A percentile compares a stretch with the other conserved stretches of the same genome.
phyloP scores from a whole-genome alignment of 2,888 invertebrate species.

The Andrena flavipes region DNA sequence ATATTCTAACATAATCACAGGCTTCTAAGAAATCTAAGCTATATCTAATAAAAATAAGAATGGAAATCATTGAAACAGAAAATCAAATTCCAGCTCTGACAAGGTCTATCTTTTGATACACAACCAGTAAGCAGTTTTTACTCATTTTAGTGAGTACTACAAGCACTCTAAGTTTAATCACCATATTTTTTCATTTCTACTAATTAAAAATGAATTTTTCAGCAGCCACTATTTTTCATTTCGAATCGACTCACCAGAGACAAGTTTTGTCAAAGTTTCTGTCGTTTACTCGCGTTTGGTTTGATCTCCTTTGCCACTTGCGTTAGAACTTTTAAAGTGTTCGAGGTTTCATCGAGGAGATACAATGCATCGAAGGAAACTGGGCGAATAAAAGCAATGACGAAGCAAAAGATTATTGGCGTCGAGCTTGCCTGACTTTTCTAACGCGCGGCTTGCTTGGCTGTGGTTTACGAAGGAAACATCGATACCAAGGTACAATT shows the following conservation, averaged over 20 bases:
- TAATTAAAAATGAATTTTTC: too few relatives aligned
- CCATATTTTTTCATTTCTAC: too few relatives aligned
- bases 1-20: too few relatives aligned
- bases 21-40: too few relatives aligned
- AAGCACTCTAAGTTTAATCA: too few relatives aligned
- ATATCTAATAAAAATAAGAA: too few relatives aligned
- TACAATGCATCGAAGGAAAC: background rate
- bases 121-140: too few relatives aligned
- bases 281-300: background rate
- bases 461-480: background rate
- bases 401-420: slow-evolving; percentile 2
- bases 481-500: background rate
- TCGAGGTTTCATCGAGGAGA: background rate
- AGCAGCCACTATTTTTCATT: too few relatives aligned
- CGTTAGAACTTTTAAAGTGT: slow-evolving; percentile 4
- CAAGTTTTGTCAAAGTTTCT: background rate
- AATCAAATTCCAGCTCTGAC: too few relatives aligned
- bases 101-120: too few relatives aligned
- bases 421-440: slow-evolving; percentile 25
- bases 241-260: background rate
- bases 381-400: slow-evolving; percentile 13
- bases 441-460: slow-evolving; percentile 4
- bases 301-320: background rate
- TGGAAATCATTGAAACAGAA: too few relatives aligned
- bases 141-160: too few relatives aligned